Evolutionary conservation across 2,113 vertebrate species (phyloP).

Genomic region (Vulpes vulpes): DNA sequence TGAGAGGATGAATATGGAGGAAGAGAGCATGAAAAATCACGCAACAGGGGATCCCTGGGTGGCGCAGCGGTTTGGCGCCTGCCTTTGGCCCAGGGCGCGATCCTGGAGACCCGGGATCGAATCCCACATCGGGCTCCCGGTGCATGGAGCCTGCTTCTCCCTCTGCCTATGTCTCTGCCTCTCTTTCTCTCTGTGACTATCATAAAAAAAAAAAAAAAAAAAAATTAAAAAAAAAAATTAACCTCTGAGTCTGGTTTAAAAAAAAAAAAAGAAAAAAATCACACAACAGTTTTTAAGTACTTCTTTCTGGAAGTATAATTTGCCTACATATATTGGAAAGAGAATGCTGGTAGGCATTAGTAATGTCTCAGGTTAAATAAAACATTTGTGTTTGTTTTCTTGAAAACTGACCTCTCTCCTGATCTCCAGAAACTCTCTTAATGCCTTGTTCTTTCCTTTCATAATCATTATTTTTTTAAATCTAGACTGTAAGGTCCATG

Average conservation of each 20-base stretch:
- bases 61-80: too few relatives aligned
- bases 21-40: not conserved
- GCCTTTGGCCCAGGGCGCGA: too few relatives aligned
- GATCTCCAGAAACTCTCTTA: not conserved
- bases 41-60: too few relatives aligned
- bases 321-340: not conserved
- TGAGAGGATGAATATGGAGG: not conserved
- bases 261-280: not conserved
- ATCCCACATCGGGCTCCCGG: too few relatives aligned
- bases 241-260: too few relatives aligned
- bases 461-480: not conserved
- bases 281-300: not conserved
- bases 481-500: not conserved
- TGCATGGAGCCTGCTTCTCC: too few relatives aligned
- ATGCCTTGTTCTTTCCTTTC: not conserved
- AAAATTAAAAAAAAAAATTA: not conserved
- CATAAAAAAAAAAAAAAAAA: not conserved
- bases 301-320: constrained; percentile 14
- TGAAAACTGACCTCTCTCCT: not conserved
- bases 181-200: too few relatives aligned
- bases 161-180: too few relatives aligned
- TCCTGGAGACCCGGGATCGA: too few relatives aligned
- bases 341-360: not conserved
- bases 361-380: not conserved
- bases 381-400: not conserved